Base-by-base conservation (phyloP, 2,888 invertebrate genomes). In the Uropetala carovei region DNA sequence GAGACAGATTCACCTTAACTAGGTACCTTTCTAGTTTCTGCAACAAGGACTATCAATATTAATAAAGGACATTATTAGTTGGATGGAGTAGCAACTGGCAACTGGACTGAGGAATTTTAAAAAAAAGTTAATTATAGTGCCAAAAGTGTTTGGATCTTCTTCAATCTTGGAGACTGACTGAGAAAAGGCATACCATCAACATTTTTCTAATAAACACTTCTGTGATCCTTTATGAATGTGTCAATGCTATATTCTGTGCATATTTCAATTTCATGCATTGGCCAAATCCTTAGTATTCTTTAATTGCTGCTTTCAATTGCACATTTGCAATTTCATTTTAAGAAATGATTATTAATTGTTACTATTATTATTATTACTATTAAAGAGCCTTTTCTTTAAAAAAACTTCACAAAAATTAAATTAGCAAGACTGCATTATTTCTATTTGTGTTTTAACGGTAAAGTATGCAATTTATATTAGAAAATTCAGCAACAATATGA, bases 21-120 rank as follows among this genome's bases (percentile, higher is more conserved):
- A 89, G 89, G 89, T 89, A 89, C 43, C 43, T 89, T 89, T 89
- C 89, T 89, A 89, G 64, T 68, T 60, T 89, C 89, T 89, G 89
- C 89, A 89, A 89, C 89, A 89, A 89, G 89, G 89, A 89, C 89
- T 89, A 89, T 16, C 89, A 68, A 89, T 68, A 64, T 89, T 43
- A 89, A 89, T 89, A 89, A 89, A 89, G 89, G 89, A 64, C 64
- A 43, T 60, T 43, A 89, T 89, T 89, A 89, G 89, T 89, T 43
- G 64, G 89, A 27, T 89, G 64, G 64, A 60, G 43, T 13, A 43
- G 89, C 64, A 89, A 64, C 89, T 89, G 89, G 89, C 89, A 89
- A 22, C 64, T 64, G n/a, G 18, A 43, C n/a, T 83, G 64, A 89
- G 43, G 89, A 56, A 30, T 43, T 56, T n/a, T n/a, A n/a, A 18